These are phyloP conservation scores for Malacosoma neustria DNA, from an alignment of 2,888 invertebrate species.

Conservation along the genomic window DNA sequence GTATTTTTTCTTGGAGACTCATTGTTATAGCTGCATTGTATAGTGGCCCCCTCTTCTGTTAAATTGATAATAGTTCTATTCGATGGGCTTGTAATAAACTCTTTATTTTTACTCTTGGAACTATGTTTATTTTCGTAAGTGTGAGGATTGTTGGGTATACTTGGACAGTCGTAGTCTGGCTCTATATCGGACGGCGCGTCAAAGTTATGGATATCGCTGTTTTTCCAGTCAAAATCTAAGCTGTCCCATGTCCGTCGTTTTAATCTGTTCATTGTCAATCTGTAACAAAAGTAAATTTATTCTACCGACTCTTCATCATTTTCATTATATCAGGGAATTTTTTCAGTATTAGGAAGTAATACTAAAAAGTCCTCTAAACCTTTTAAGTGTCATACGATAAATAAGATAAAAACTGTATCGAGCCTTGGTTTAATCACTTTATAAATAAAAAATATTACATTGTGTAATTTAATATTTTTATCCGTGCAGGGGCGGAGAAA, in stretches of 20 bases:
- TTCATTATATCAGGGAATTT: too few species aligned
- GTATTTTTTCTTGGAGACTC: slow-evolving; percentile 53
- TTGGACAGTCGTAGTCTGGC: slow-evolving; percentile 62
- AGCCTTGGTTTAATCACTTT: too few species aligned
- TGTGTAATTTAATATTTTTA: too few species aligned
- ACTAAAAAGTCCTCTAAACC: too few species aligned
- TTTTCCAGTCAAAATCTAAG: slow-evolving; percentile 73
- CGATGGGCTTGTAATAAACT: slow-evolving; percentile 56
- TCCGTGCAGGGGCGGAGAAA: too few species aligned
- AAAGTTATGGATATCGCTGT: slow-evolving; percentile 60
- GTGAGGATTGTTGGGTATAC: slow-evolving; percentile 65
- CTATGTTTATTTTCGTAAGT: slow-evolving; percentile 56
- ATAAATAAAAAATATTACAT: too few species aligned
- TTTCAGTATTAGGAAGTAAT: too few species aligned
- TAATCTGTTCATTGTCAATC: slow-evolving; percentile 55
- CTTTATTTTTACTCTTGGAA: slow-evolving; percentile 34
- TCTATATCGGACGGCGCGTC: slow-evolving; percentile 67
- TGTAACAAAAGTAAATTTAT: slow-evolving; percentile 27
- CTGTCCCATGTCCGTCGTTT: slow-evolving; percentile 77
- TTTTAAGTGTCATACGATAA: too few species aligned
- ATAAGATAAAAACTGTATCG: too few species aligned
- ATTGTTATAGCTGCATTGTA: slow-evolving; percentile 77
- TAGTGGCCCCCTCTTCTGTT: slow-evolving; percentile 81
- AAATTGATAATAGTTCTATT: slow-evolving; percentile 84
- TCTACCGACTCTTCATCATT: too few species aligned